A percentile compares a stretch with the other conserved stretches of the same genome.
phyloP scores from a whole-genome alignment of 2,888 invertebrate species.

The Abrostola tripartita region DNA sequence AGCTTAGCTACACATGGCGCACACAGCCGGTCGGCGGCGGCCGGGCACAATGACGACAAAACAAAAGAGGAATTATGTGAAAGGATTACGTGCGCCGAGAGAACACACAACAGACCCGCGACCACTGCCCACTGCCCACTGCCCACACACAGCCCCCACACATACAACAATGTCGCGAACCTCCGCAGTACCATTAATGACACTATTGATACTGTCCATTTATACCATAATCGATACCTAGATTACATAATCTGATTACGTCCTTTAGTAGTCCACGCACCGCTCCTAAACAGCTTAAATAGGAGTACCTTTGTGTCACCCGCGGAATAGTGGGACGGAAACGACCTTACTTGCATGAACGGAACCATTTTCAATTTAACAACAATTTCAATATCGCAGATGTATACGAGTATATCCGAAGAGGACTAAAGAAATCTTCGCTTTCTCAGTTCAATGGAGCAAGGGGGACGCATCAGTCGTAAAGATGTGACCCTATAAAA shows the following conservation, averaged over 20 bases:
- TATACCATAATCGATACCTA: conserved; percentile 25
- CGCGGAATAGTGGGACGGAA: conserved; percentile 26
- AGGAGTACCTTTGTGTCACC: conserved; percentile 39
- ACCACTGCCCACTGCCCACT: conserved; percentile 5
- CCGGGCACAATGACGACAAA: conserved; percentile 37
- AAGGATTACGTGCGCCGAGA: conserved; percentile 40
- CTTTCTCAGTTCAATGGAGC: conserved; percentile 53
- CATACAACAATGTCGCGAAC: background rate
- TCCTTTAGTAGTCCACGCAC: conserved; percentile 4
- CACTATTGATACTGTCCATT: conserved; percentile 12
- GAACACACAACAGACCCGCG: conserved; percentile 23
- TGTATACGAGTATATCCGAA: conserved; percentile 31
- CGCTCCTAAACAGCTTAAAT: conserved; percentile 23
- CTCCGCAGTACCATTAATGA: conserved; percentile 5
- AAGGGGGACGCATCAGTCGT: conserved; percentile 34
- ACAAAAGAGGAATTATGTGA: conserved; percentile 54
- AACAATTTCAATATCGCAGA: conserved; percentile 56
- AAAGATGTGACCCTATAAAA: conserved; percentile 33
- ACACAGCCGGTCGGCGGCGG: conserved; percentile 7
- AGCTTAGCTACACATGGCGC: conserved; percentile 12
- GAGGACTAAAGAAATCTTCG: conserved; percentile 54
- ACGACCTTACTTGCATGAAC: conserved; percentile 48
- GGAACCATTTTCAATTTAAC: conserved; percentile 54
- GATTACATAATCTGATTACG: conserved; percentile 31
- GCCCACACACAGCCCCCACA: background rate